Conservation (phyloP, 1,140 invertebrate species). For the Nymphalis io region DNA sequence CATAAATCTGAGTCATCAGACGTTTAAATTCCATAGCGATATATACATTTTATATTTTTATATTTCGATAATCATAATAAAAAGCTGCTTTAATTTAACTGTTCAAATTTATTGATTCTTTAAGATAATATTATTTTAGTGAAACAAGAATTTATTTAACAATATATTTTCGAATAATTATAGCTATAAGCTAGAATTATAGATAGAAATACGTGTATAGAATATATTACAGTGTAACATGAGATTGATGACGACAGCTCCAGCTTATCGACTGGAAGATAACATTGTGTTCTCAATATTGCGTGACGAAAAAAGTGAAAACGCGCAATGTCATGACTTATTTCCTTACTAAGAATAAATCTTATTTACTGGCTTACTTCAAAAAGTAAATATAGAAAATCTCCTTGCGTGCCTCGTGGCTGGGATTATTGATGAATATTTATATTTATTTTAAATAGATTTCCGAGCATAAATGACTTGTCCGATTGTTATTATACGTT, state of each 20-base stretch:
- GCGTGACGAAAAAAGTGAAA: slow-evolving; percentile 57
- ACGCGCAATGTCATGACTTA: slow-evolving; percentile 34
- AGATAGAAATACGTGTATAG: not conserved
- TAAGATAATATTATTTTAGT: too few species aligned
- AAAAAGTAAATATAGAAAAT: slow-evolving; percentile 16
- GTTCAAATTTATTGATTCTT: too few species aligned
- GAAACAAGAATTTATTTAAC: not conserved
- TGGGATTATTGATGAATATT: slow-evolving; percentile 1
- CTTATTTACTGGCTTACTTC: slow-evolving; percentile 9
- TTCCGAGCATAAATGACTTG: not conserved
- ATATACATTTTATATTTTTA: too few species aligned
- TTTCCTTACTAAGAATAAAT: slow-evolving; percentile 27
- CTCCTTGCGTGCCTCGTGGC: not conserved
- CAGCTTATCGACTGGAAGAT: slow-evolving; percentile 59
- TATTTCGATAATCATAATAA: too few species aligned
- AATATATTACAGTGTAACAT: slow-evolving; percentile 17
- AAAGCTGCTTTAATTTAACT: too few species aligned
- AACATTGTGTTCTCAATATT: slow-evolving; percentile 58
- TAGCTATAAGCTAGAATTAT: not conserved
- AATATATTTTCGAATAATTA: not conserved
- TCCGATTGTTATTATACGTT: not conserved
- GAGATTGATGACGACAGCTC: slow-evolving; percentile 65
- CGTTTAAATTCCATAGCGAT: too few species aligned
- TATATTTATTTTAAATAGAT: not conserved
- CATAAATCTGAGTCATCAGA: not conserved